A percentile compares a stretch with the other conserved stretches of the same genome.
Conservation (phyloP, 1,140 invertebrate genomes). For the Cepaea nemoralis region DNA sequence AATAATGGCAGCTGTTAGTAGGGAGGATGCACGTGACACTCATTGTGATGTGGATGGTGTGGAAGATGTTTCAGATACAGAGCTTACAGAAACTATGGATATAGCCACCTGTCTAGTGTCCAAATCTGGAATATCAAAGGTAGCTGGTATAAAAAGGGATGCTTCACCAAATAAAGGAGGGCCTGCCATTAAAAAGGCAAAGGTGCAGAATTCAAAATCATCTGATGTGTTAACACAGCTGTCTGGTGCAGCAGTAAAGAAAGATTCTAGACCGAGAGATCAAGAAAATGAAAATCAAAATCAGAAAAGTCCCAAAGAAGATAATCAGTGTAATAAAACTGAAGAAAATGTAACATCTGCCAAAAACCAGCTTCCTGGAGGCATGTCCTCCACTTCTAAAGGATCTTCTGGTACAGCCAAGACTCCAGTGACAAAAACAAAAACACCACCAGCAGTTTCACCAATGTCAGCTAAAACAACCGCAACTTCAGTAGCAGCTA, state of each 20-base stretch:
- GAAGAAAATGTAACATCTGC: neutral
- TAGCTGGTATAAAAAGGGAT: neutral
- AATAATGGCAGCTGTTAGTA: neutral
- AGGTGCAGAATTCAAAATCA: neutral
- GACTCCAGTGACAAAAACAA: neutral
- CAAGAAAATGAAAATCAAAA: neutral
- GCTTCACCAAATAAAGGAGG: neutral
- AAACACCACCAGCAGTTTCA: neutral
- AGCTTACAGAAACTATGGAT: neutral
- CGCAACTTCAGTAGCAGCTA: neutral
- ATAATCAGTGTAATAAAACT: neutral
- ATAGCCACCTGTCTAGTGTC: neutral
- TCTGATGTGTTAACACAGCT: neutral
- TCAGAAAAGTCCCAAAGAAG: neutral
- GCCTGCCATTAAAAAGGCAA: neutral
- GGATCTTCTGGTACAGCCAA: neutral
- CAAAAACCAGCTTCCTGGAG: neutral
- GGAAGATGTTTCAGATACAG: slow-evolving; percentile 4
- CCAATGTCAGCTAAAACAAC: neutral
- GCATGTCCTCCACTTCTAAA: neutral
- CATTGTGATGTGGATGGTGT: neutral
- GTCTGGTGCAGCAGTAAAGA: neutral
- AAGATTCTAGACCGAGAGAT: neutral
- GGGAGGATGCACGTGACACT: neutral
- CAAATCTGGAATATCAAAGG: neutral